phyloP scores from a whole-genome alignment of 2,113 vertebrate genomes.

The Notiomystis cincta region DNA sequence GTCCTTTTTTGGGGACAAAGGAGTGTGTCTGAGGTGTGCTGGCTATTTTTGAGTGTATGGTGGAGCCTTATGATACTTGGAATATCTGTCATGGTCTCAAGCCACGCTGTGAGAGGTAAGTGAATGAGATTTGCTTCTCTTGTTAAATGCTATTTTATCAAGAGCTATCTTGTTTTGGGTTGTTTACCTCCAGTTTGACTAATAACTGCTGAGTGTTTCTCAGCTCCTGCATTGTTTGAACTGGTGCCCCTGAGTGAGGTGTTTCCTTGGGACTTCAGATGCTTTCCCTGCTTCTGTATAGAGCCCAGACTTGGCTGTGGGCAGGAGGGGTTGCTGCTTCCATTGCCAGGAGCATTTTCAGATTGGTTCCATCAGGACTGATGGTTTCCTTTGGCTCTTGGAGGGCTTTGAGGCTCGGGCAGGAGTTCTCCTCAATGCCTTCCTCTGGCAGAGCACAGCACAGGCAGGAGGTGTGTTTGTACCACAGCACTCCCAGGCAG shows the following conservation, averaged over 20 bases:
- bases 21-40: not conserved
- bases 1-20: not conserved
- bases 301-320: no score
- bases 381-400: not conserved
- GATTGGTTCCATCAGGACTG: not conserved
- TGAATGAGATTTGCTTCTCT: not conserved
- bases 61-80: accelerated
- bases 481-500: not conserved
- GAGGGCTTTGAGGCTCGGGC: not conserved
- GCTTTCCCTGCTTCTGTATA: not conserved
- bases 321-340: not conserved
- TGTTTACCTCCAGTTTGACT: not conserved
- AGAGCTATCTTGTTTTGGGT: not conserved
- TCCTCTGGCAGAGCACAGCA: not conserved
- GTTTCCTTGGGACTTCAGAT: not conserved
- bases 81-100: not conserved
- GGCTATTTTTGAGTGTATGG: not conserved
- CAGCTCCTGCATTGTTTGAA: not conserved
- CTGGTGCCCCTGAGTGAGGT: not conserved
- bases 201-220: not conserved
- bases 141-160: not conserved
- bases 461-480: not conserved
- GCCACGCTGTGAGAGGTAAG: accelerated
- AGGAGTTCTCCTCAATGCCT: not conserved
- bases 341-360: accelerated